Base-by-base conservation (phyloP, 2,113 vertebrate species). In the Triplophysa tibetana region DNA sequence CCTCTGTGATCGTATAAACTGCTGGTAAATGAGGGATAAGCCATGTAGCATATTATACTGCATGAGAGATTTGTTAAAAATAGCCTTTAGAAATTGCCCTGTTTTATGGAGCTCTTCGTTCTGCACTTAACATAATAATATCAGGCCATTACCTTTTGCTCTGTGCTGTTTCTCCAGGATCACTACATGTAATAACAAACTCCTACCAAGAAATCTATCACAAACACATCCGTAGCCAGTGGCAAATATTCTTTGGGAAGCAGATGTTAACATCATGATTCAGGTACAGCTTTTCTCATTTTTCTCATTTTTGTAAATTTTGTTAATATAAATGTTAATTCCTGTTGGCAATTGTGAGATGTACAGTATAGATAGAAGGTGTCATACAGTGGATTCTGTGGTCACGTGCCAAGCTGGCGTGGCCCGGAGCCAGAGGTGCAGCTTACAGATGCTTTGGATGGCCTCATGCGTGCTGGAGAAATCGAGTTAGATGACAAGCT, bases 11-110 rank as follows among this genome's bases (percentile, higher is more conserved):
- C n/a, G 8, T 21, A 17, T 67, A 4, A 2, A 19, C 43, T 0
- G 21, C 66, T 69, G 43, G 50, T 52, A 16, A 69, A 50, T 50
- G 23, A 52, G 67, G 50, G 67, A 8, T 70, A 11, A 70, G 48
- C 45, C 67, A 70, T 3, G 23, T 29, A 8, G 24, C 2, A 70
- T 26, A 14, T 29, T 78, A 73, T 56, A 14, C 13, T 67, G 62
- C 81, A 84, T 84, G 62, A 79, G 65, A 86, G 60, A 75, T 87
- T 52, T 76, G 86, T 75, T 91, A 90, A 91, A 91, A 85, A 92
- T 91, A 92, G 85, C 81, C 63, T 4, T 52, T 14, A 16, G 50
- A 52, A 52, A 14, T 52, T 52, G 50, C 1, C 41, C n/a, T 33
- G 54, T 54, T 64, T 90, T 80, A 90, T 86, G 66, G 85, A 11